Evolutionary conservation across 2,888 invertebrate genomes (phyloP).

Genomic region (Patella depressa): DNA sequence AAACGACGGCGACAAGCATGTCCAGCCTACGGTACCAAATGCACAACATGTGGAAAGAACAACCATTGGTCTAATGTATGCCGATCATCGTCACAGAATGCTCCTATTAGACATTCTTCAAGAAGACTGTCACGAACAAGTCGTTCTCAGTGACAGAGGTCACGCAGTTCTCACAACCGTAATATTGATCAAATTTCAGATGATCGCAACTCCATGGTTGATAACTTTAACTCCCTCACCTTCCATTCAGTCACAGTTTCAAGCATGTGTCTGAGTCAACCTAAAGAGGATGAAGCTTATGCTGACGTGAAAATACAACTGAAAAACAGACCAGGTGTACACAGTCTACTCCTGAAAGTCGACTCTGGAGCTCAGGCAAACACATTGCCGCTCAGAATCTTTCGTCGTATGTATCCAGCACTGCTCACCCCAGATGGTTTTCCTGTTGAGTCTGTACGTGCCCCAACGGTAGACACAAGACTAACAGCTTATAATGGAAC

Average conservation of each 20-base stretch:
- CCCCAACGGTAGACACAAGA: not conserved
- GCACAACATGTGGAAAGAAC: not conserved
- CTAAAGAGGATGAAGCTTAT: not conserved
- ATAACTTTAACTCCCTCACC: not conserved
- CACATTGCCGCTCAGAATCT: too few species aligned
- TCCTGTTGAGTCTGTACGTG: not conserved
- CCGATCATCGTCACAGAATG: not conserved
- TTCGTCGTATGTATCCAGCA: not conserved
- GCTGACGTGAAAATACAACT: not conserved
- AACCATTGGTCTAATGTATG: constrained; percentile 1
- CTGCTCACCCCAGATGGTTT: not conserved
- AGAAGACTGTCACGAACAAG: too few species aligned
- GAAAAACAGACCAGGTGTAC: not conserved
- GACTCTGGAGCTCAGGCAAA: too few species aligned
- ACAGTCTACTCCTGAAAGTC: not conserved
- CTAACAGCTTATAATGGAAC: not conserved
- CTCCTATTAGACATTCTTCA: too few species aligned
- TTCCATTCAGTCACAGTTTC: not conserved
- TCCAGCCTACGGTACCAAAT: not conserved
- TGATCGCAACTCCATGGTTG: not conserved
- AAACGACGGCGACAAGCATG: not conserved
- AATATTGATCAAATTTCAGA: not conserved
- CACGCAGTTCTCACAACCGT: not conserved
- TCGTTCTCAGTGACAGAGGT: too few species aligned
- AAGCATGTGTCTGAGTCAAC: not conserved